A percentile compares a stretch with the other conserved stretches of the same genome.
These are phyloP conservation scores for Glareola pratincola DNA, from an alignment of 2,113 vertebrate species.

Conservation along the genomic window DNA sequence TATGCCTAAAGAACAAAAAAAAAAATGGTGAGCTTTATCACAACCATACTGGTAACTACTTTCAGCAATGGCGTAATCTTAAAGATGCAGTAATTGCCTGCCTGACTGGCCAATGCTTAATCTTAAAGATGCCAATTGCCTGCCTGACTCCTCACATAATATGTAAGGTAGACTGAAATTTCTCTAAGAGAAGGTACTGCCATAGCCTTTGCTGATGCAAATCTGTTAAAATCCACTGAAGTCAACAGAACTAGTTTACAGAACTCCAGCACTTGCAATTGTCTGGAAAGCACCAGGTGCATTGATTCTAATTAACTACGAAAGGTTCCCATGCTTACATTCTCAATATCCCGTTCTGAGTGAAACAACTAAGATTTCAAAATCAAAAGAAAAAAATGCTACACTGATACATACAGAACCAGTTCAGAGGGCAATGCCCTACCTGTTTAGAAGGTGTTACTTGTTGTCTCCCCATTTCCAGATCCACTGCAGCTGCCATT, in stretches of 20 bases:
- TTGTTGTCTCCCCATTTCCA: slow-evolving; percentile 81
- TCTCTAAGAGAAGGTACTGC: background rate
- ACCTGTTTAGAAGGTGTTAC: slow-evolving; percentile 76
- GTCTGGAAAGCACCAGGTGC: background rate
- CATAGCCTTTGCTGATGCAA: background rate
- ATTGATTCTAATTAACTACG: background rate
- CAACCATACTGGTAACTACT: background rate
- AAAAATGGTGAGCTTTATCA: background rate
- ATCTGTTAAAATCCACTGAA: background rate
- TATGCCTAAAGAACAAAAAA: background rate
- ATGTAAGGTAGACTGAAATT: background rate
- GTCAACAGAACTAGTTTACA: background rate
- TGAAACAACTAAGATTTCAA: background rate
- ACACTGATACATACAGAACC: background rate
- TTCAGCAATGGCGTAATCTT: background rate
- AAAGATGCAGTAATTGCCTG: background rate
- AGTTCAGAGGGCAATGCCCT: background rate
- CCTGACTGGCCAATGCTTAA: background rate
- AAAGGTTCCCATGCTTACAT: background rate
- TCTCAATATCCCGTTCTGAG: background rate
- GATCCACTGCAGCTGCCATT: slow-evolving; percentile 83
- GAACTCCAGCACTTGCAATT: background rate
- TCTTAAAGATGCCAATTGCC: too few relatives aligned
- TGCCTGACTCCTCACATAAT: background rate
- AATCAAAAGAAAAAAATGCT: background rate